Conservation (phyloP, 2,888 invertebrate species). For the Lutraria lutraria region DNA sequence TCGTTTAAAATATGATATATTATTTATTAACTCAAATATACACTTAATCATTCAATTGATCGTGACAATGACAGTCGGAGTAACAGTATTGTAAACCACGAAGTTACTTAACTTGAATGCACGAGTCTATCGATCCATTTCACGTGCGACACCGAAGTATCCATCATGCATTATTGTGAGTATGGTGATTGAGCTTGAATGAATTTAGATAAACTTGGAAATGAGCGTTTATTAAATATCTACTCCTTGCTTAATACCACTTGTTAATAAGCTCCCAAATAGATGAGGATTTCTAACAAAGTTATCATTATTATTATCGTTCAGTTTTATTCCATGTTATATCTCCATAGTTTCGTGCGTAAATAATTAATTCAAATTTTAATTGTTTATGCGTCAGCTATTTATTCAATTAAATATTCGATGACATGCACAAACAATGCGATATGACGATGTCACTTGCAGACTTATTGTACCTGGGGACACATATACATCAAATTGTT, state of each 20-base stretch:
- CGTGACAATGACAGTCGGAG: too few relatives aligned
- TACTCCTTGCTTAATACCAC: background rate
- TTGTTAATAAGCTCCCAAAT: background rate
- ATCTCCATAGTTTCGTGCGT: conserved; percentile 50
- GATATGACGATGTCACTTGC: conserved; percentile 6
- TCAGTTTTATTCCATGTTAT: background rate
- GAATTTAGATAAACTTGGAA: too few relatives aligned
- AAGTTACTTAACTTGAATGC: too few relatives aligned
- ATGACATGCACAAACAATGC: conserved; percentile 41
- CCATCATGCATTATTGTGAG: too few relatives aligned
- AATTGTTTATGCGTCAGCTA: conserved; percentile 35
- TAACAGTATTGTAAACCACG: too few relatives aligned
- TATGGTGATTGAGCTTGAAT: too few relatives aligned
- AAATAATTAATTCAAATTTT: conserved; percentile 67
- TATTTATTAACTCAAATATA: too few relatives aligned
- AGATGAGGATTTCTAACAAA: background rate
- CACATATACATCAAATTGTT: background rate
- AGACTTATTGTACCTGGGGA: conserved; percentile 35
- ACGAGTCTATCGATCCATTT: too few relatives aligned
- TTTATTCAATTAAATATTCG: conserved; percentile 53
- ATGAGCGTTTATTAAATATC: too few relatives aligned
- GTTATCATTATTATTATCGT: background rate
- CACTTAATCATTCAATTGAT: too few relatives aligned
- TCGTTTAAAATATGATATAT: too few relatives aligned
- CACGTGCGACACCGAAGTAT: too few relatives aligned